A percentile compares a stretch with the other conserved stretches of the same genome.
Conservation (phyloP, 2,113 vertebrate species). For the Micronisus gabar region DNA sequence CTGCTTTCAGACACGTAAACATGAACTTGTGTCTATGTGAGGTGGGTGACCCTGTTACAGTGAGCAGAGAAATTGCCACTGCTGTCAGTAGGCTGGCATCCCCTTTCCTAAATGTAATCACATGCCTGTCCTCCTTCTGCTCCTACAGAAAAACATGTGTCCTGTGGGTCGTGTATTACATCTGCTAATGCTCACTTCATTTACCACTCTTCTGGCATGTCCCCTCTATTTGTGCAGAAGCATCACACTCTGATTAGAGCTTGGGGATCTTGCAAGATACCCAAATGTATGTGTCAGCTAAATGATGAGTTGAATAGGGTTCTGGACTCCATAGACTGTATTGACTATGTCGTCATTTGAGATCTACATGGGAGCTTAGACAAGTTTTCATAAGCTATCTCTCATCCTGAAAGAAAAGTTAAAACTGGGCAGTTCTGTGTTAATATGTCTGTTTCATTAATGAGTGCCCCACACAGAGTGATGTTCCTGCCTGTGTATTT, state of each 20-base stretch:
- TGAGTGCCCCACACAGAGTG: neutral
- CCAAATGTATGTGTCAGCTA: neutral
- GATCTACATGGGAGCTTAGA: neutral
- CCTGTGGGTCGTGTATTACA: neutral
- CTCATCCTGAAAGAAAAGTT: neutral
- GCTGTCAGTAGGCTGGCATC: neutral
- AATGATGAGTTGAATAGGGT: neutral
- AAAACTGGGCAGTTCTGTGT: neutral
- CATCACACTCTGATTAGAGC: neutral
- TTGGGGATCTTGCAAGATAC: neutral
- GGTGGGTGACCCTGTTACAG: neutral
- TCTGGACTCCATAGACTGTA: neutral
- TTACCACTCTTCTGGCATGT: rapidly evolving
- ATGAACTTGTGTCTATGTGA: neutral
- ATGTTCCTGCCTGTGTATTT: neutral
- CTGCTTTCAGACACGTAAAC: neutral
- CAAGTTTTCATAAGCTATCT: neutral
- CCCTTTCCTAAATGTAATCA: neutral
- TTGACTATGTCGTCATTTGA: neutral
- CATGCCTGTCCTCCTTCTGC: neutral
- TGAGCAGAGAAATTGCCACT: neutral
- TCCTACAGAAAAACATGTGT: neutral
- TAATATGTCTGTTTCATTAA: neutral
- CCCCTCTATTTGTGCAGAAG: neutral
- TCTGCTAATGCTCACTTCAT: neutral